These are phyloP conservation scores for Xestoiulus laeticollis DNA, from an alignment of 2,888 invertebrate genomes.

Conservation along the genomic window DNA sequence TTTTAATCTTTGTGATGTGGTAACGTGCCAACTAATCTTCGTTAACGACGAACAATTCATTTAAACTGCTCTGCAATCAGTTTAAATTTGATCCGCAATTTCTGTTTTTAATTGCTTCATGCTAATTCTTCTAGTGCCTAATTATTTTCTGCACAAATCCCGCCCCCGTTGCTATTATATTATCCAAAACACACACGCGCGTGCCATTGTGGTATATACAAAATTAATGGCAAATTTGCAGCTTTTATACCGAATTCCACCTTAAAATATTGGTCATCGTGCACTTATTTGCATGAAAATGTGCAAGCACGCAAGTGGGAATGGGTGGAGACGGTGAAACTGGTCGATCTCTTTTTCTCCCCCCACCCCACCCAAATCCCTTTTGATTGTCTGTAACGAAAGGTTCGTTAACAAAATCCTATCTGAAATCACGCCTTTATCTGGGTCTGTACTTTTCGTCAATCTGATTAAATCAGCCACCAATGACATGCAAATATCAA, in stretches of 20 bases:
- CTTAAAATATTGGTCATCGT: slow-evolving; percentile 39
- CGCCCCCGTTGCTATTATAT: slow-evolving; percentile 38
- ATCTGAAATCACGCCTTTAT: slow-evolving; percentile 47
- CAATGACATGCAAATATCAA: slow-evolving; percentile 48
- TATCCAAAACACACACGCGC: slow-evolving; percentile 41
- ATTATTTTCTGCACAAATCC: slow-evolving; percentile 31
- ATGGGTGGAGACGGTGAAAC: neutral
- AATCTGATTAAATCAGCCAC: slow-evolving; percentile 46
- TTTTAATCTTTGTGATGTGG: slow-evolving; percentile 35
- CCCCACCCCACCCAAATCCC: neutral
- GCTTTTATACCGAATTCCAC: slow-evolving; percentile 17
- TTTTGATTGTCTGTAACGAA: slow-evolving; percentile 42
- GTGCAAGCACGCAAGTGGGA: neutral
- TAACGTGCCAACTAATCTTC: slow-evolving; percentile 35
- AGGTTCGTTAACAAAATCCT: slow-evolving; percentile 46
- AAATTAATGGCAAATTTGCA: slow-evolving; percentile 12
- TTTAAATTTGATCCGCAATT: slow-evolving; percentile 43
- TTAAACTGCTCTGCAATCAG: slow-evolving; percentile 24
- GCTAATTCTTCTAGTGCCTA: slow-evolving; percentile 31
- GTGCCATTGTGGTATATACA: neutral
- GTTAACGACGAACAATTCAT: slow-evolving; percentile 33
- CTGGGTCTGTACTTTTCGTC: slow-evolving; percentile 39
- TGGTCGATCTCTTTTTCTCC: neutral
- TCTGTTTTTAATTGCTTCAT: slow-evolving; percentile 40
- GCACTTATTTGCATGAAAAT: slow-evolving; percentile 39